Evolutionary conservation across 2,888 invertebrate species (phyloP).

Genomic region (Caenorhabditis uteleia): DNA sequence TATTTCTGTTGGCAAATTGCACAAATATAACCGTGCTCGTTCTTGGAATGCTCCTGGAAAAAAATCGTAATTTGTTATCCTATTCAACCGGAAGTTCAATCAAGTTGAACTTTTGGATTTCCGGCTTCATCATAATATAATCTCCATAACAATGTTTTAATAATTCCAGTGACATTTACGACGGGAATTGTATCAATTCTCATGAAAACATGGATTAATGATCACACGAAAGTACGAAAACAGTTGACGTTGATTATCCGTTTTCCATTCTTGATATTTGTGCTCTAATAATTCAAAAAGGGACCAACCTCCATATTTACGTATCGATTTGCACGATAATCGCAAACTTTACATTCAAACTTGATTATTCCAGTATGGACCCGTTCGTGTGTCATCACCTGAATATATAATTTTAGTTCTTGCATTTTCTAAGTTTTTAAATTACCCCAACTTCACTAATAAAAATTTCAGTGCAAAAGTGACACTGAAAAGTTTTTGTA

Average conservation of each 20-base stretch:
- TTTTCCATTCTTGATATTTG: neutral
- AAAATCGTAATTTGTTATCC: neutral
- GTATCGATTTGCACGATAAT: slow-evolving; percentile 57
- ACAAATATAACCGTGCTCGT: slow-evolving; percentile 69
- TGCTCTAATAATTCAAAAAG: neutral
- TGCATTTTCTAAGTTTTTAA: neutral
- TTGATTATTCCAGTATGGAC: slow-evolving; percentile 69
- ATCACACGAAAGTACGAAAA: too few species aligned
- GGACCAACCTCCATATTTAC: slow-evolving; percentile 58
- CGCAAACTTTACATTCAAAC: slow-evolving; percentile 67
- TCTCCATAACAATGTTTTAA: too few species aligned
- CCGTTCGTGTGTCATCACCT: slow-evolving; percentile 68
- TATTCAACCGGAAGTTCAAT: too few species aligned
- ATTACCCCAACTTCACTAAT: slow-evolving; percentile 53
- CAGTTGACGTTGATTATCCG: slow-evolving; percentile 14
- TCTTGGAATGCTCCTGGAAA: slow-evolving; percentile 31
- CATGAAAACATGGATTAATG: too few species aligned
- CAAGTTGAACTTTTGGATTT: too few species aligned
- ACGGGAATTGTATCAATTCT: neutral
- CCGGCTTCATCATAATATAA: too few species aligned
- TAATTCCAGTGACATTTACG: slow-evolving; percentile 14
- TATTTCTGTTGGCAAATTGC: slow-evolving; percentile 64
- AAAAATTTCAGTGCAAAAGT: slow-evolving; percentile 67
- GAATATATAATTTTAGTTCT: neutral
- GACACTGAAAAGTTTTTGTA: slow-evolving; percentile 64